Evolutionary conservation across 2,888 invertebrate genomes (phyloP).

Genomic region (Ormyrus nitidulus): DNA sequence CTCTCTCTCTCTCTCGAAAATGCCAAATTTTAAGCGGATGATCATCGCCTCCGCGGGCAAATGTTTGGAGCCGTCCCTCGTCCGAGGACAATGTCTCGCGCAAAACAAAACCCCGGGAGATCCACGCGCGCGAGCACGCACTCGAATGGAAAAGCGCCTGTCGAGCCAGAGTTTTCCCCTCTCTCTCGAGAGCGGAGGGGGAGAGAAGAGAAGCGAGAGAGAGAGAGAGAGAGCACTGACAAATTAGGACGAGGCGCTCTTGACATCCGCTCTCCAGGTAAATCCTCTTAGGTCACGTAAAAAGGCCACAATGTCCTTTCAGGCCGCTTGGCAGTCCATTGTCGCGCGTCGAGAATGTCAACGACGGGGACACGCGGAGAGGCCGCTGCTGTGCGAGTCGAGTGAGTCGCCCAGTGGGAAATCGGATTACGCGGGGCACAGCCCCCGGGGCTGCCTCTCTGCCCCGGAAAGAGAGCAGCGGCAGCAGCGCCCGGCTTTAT

Average conservation of each 20-base stretch:
- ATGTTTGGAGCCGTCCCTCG: conserved; percentile 32
- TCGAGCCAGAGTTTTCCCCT: background rate
- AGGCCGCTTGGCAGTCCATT: conserved; percentile 67
- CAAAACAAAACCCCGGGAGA: conserved; percentile 36
- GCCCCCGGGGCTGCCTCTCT: background rate
- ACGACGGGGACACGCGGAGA: conserved; percentile 60
- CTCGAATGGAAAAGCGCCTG: conserved; percentile 46
- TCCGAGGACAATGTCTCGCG: conserved; percentile 23
- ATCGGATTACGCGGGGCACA: conserved; percentile 69
- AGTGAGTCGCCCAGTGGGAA: conserved; percentile 58
- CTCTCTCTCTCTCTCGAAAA: background rate
- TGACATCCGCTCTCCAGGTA: conserved; percentile 66
- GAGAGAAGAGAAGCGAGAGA: background rate
- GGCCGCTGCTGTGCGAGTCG: conserved; percentile 1
- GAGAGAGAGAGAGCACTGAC: conserved; percentile 54
- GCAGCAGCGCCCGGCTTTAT: no score
- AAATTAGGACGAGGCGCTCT: conserved; percentile 70
- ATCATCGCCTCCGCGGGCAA: conserved; percentile 32
- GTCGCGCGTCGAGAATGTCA: conserved; percentile 71
- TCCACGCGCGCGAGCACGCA: background rate
- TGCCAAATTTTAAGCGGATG: conserved; percentile 49
- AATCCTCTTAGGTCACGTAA: conserved; percentile 68
- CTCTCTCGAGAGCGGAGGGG: background rate
- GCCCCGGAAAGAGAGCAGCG: background rate
- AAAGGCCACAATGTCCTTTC: conserved; percentile 62